Conservation (phyloP, 2,113 vertebrate species). For the Anseranas semipalmata region DNA sequence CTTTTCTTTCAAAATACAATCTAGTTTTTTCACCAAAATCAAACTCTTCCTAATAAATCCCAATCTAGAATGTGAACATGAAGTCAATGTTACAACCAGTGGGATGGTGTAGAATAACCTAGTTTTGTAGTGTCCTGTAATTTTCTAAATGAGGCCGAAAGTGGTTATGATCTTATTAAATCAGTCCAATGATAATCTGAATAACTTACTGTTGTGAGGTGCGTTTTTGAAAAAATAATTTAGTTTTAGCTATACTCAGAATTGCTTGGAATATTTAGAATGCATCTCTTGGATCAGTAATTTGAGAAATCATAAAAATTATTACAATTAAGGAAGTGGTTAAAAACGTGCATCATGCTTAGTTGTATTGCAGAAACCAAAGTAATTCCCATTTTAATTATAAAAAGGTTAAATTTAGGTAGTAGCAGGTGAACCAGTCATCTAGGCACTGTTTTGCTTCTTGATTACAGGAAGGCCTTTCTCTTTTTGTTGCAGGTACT, state of each 20-base stretch:
- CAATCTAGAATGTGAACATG: not conserved
- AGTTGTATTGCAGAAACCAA: not conserved
- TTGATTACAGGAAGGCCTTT: not conserved
- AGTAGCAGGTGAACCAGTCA: not conserved
- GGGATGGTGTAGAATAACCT: not conserved
- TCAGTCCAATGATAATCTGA: conserved; percentile 37
- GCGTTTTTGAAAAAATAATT: not conserved
- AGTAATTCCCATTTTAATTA: conserved; percentile 29
- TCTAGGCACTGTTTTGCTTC: not conserved
- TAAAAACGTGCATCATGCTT: conserved; percentile 37
- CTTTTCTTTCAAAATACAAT: not conserved
- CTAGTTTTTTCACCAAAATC: not conserved
- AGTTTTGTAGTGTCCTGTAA: not conserved
- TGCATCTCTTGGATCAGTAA: conserved; percentile 23
- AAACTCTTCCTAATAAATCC: not conserved
- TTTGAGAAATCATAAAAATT: conserved; percentile 3
- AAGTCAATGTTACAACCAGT: not conserved
- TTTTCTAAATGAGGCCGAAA: not conserved
- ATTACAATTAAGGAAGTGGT: conserved; percentile 42
- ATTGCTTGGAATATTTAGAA: conserved; percentile 15
- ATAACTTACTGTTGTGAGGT: not conserved
- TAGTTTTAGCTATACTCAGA: not conserved
- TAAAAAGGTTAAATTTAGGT: not conserved
- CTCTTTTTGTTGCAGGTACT: not conserved
- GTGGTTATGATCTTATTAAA: conserved; percentile 37